phyloP scores from a whole-genome alignment of 1,140 invertebrate genomes.

The Mya arenaria region DNA sequence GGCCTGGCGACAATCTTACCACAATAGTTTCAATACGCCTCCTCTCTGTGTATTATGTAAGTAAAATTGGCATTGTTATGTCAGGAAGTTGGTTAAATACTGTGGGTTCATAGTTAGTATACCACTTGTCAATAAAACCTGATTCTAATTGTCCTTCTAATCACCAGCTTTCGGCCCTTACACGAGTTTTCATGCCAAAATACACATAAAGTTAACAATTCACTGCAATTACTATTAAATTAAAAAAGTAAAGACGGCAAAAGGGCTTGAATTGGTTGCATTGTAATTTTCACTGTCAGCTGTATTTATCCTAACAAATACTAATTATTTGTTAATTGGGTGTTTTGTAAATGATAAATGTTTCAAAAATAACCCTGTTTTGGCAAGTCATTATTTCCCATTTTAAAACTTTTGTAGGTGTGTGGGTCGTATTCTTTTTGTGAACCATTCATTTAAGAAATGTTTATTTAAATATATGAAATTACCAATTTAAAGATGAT shows the following conservation, averaged over 20 bases:
- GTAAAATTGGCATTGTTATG: background rate
- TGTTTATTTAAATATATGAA: no score
- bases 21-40: no score
- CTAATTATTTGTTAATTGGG: background rate
- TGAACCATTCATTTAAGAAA: no score
- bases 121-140: no score
- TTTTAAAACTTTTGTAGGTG: no score
- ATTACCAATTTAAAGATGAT: background rate
- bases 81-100: background rate
- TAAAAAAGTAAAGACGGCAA: background rate
- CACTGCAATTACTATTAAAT: background rate
- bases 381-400: background rate
- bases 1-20: background rate
- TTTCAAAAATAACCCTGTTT: background rate
- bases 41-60: constrained; percentile 6
- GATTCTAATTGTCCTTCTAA: no score
- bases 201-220: background rate
- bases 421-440: no score
- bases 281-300: background rate
- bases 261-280: background rate
- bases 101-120: background rate
- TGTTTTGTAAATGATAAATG: background rate
- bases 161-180: no score
- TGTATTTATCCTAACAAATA: background rate
- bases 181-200: no score